Evolutionary conservation across 2,113 vertebrate species (phyloP).

Genomic region (Gallinago paraguaiae): DNA sequence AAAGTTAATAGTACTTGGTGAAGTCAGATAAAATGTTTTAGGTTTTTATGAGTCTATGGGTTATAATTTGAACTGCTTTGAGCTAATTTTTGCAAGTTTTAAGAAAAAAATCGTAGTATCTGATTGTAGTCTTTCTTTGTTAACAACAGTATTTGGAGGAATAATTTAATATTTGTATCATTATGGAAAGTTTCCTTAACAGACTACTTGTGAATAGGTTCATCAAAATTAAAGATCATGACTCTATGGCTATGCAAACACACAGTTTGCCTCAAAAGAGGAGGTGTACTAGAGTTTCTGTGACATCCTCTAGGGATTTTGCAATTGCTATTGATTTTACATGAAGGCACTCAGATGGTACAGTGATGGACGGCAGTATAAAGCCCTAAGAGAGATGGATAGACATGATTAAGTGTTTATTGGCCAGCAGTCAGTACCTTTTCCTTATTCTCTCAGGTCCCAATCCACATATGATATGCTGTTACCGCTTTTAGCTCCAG

Average conservation of each 20-base stretch:
- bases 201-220: background rate
- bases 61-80: background rate
- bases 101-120: background rate
- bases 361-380: constrained; percentile 15
- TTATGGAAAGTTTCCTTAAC: background rate
- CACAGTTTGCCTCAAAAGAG: background rate
- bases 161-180: background rate
- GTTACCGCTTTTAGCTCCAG: constrained; percentile 39
- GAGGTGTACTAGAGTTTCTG: background rate
- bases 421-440: constrained; percentile 35
- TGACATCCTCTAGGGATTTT: background rate
- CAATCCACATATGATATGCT: constrained; percentile 37
- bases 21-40: background rate
- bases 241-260: background rate
- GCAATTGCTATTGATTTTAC: constrained; percentile 40
- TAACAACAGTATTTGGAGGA: background rate
- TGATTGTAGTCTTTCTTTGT: background rate
- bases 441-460: constrained; percentile 39
- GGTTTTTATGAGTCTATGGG: background rate
- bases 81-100: background rate
- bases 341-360: background rate
- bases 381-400: constrained; percentile 41
- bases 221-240: background rate
- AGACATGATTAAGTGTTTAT: constrained; percentile 60
- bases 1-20: background rate